Percentiles rank a stretch among this genome's conserved stretches.
Evolutionary conservation across 2,113 vertebrate species (phyloP).

Genomic region (Micronycteris hirsuta): DNA sequence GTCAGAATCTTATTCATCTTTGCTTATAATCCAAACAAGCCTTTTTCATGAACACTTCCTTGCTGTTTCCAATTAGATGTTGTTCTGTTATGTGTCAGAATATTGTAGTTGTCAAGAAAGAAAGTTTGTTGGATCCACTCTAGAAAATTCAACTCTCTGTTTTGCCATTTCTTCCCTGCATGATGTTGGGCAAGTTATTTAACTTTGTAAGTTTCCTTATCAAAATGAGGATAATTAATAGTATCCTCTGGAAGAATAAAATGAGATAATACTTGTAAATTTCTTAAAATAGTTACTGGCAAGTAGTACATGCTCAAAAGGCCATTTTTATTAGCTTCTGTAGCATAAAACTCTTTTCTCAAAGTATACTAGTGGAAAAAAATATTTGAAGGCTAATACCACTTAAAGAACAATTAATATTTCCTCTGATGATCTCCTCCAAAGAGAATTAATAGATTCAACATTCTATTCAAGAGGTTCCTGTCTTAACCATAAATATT

Average conservation of each 20-base stretch:
- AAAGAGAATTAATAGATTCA: slow-evolving; percentile 37
- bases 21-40: not conserved
- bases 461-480: slow-evolving; percentile 35
- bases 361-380: not conserved
- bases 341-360: not conserved
- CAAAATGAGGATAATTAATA: not conserved
- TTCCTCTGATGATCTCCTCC: not conserved
- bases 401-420: slow-evolving; percentile 34
- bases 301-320: not conserved
- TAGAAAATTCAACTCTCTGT: not conserved
- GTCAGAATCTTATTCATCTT: not conserved
- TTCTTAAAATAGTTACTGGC: not conserved
- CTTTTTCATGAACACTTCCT: not conserved
- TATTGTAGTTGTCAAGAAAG: not conserved
- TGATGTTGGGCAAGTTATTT: not conserved
- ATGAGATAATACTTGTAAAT: not conserved
- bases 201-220: not conserved
- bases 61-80: not conserved
- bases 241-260: not conserved
- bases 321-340: not conserved
- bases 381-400: not conserved
- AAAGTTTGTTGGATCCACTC: not conserved
- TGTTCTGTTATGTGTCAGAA: not conserved
- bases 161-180: not conserved
- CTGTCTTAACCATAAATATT: slow-evolving; percentile 58